Base-by-base conservation (phyloP, 2,113 vertebrate species). In the Macquaria australasica region DNA sequence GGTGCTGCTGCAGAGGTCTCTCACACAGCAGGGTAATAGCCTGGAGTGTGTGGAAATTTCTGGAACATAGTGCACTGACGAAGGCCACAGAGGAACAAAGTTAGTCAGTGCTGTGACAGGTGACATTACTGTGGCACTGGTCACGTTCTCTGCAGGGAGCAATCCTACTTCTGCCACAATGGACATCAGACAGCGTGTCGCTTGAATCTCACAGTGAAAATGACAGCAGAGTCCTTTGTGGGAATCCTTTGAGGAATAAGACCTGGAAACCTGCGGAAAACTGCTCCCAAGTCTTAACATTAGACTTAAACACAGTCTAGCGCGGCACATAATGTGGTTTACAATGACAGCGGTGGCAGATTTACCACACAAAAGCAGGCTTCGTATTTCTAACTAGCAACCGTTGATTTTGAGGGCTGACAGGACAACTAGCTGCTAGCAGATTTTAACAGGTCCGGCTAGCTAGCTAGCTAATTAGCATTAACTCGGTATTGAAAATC, bases 61-160 rank as follows among this genome's bases (percentile, higher is more conserved):
- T 70, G 53, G 55, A 78, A 82, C 56, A 39, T 4, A 56, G 11
- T 16, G 56, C 37, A 8, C 28, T 21, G 69, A 71, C 41, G 11
- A 70, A 41, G 73, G 28, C 34, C 79, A 51, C 59, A 1, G 62
- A 74, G 79, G 76, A 85, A 8, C 23, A 68, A 28, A 63, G 77
- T 76, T 66, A 63, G 79, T 21, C 76, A 64, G 62, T 2, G 72
- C 50, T 14, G 66, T 85, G 85, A 87, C 82, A 85, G 80, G 62
- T 87, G 78, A 83, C 77, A 82, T 91, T 84, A 68, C 60, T 34
- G 72, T 16, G 60, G 28, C 63, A 3, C 64, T 16, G 37, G 53
- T 31, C 53, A 55, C 16, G 21, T 48, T 23, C 25, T 16, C 82
- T 43, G 63, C 48, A 62, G 51, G 50, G 53, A 85, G 41, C 58